Evolutionary conservation across 2,113 vertebrate species (phyloP).

Genomic region (Aldabrachelys gigantea): DNA sequence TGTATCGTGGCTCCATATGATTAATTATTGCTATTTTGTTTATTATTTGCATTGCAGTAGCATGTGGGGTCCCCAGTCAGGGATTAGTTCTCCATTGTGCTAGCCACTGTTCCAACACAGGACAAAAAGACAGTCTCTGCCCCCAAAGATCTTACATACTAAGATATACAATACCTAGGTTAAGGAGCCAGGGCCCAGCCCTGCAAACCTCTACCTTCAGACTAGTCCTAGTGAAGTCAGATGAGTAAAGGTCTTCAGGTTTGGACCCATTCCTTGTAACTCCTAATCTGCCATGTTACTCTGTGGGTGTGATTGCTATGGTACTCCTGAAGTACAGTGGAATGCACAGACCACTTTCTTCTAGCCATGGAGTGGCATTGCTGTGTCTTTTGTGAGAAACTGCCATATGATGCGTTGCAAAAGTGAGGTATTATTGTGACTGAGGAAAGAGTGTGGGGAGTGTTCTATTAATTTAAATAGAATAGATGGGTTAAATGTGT

Average conservation of each 20-base stretch:
- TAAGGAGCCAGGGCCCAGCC: not conserved
- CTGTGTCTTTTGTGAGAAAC: not conserved
- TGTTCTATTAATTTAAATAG: not conserved
- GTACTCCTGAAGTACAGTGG: not conserved
- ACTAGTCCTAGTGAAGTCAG: not conserved
- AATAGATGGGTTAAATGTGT: not conserved
- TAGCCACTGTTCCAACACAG: not conserved
- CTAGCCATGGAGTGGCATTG: not conserved
- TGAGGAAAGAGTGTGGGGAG: not conserved
- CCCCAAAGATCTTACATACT: not conserved
- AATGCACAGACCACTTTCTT: not conserved
- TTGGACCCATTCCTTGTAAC: not conserved
- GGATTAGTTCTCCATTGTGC: not conserved
- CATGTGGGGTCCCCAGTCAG: accelerated
- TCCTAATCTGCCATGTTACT: not conserved
- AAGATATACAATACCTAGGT: accelerated
- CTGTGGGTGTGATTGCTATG: not conserved
- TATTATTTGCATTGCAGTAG: accelerated
- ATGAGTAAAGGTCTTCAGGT: not conserved
- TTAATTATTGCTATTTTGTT: not conserved
- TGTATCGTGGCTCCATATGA: not conserved
- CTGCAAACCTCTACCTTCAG: not conserved
- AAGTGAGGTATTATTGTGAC: not conserved
- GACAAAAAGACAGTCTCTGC: not conserved
- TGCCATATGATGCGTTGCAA: not conserved